These are phyloP conservation scores for Agraylea sexmaculata DNA, from an alignment of 1,140 invertebrate species.

Conservation along the genomic window DNA sequence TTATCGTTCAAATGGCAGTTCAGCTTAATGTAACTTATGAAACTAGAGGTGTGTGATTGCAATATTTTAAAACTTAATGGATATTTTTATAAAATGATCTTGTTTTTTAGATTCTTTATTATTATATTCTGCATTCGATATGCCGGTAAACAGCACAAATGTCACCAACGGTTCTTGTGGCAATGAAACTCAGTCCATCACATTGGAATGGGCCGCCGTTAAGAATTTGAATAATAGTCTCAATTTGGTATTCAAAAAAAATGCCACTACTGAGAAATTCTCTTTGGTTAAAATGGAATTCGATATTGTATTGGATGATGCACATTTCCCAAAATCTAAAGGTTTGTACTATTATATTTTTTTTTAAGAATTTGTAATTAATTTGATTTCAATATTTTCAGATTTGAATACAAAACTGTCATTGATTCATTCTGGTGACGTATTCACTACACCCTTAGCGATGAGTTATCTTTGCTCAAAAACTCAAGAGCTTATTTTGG, in stretches of 20 bases:
- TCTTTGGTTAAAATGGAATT: conserved; percentile 26
- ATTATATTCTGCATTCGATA: conserved; percentile 27
- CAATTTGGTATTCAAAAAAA: conserved; percentile 35
- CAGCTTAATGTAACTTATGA: conserved; percentile 47
- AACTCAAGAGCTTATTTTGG: conserved; percentile 43
- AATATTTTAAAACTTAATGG: background rate
- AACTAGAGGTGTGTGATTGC: conserved; percentile 24
- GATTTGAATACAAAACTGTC: conserved; percentile 34
- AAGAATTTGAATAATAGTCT: conserved; percentile 26
- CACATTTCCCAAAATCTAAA: conserved; percentile 14
- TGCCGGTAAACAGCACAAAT: conserved; percentile 31
- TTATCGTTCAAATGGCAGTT: conserved; percentile 48
- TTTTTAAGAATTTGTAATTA: conserved; percentile 5
- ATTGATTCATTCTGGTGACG: conserved; percentile 32
- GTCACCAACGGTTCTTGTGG: conserved; percentile 34
- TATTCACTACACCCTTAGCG: conserved; percentile 41
- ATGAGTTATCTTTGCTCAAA: conserved; percentile 58
- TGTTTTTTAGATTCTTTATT: conserved; percentile 4
- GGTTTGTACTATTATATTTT: conserved; percentile 10
- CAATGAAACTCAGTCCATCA: conserved; percentile 31
- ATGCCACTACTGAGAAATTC: conserved; percentile 31
- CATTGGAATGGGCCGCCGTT: conserved; percentile 31
- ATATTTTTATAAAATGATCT: background rate
- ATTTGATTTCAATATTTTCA: conserved; percentile 23
- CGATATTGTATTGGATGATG: conserved; percentile 21